Evolutionary conservation across 2,888 invertebrate genomes (phyloP).

Genomic region (Cheilosia impressa): DNA sequence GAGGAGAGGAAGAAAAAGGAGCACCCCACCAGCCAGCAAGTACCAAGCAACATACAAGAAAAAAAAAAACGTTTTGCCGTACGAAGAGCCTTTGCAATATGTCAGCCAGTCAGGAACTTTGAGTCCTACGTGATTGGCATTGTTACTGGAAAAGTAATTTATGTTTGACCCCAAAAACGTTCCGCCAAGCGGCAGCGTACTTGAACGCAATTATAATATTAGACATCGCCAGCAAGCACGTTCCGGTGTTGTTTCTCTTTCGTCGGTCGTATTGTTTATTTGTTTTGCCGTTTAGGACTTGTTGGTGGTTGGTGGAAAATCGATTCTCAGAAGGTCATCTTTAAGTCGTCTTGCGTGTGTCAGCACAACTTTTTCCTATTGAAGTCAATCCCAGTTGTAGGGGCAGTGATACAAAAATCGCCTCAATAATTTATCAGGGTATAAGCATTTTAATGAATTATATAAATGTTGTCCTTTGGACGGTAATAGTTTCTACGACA

Average conservation of each 20-base stretch:
- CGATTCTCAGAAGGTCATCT: conserved; percentile 36
- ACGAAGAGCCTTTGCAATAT: conserved; percentile 63
- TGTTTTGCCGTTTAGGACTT: conserved; percentile 29
- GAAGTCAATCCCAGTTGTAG: not conserved
- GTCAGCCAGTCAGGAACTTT: conserved; percentile 68
- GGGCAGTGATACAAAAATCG: not conserved
- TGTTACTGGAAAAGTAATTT: conserved; percentile 70
- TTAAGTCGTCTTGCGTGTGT: not conserved
- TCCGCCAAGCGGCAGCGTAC: conserved; percentile 43
- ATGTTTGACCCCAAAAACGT: conserved; percentile 71
- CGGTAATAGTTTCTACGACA: no score
- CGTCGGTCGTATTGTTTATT: conserved; percentile 4
- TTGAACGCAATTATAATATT: conserved; percentile 74
- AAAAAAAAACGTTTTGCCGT: conserved; percentile 10
- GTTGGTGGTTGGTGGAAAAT: conserved; percentile 29
- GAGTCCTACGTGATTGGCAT: conserved; percentile 74
- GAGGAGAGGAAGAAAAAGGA: not conserved
- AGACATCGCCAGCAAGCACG: conserved; percentile 60
- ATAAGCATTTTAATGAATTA: not conserved
- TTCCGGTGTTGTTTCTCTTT: conserved; percentile 51
- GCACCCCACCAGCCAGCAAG: not conserved
- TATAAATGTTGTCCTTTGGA: not conserved
- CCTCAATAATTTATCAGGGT: not conserved
- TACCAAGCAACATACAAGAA: not conserved
- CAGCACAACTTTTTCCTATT: not conserved